A percentile compares a stretch with the other conserved stretches of the same genome.
Conservation (phyloP, 2,888 invertebrate species). For the Piscicola geometra region DNA sequence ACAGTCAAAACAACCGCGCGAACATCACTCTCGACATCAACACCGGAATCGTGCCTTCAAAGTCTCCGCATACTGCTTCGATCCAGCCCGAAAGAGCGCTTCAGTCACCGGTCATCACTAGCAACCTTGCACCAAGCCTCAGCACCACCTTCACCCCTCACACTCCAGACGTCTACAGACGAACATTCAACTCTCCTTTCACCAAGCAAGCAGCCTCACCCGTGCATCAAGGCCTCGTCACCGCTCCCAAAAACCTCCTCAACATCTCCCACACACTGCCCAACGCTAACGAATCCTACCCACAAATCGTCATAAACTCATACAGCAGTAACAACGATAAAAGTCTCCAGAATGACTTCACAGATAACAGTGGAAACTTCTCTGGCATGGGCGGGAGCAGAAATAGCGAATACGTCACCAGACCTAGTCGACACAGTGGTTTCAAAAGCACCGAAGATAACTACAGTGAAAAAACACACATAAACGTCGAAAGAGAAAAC, state of each 20-base stretch:
- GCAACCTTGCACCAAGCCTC: neutral
- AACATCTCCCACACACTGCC: neutral
- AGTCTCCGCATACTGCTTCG: neutral
- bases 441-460: neutral
- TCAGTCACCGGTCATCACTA: neutral
- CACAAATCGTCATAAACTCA: neutral
- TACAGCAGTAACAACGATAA: neutral
- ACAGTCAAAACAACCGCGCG: too few relatives aligned
- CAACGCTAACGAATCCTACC: neutral
- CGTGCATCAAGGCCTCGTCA: neutral
- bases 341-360: neutral
- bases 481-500: neutral
- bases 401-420: neutral
- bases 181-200: neutral
- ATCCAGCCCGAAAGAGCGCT: neutral
- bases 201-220: neutral
- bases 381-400: neutral
- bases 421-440: conserved; percentile 1
- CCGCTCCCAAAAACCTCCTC: neutral
- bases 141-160: neutral
- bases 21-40: conserved; percentile 2
- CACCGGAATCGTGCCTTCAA: neutral
- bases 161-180: conserved; percentile 6
- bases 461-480: neutral
- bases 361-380: neutral